phyloP scores from a whole-genome alignment of 2,797 vertebrate species.

The Podarcis siculus region DNA sequence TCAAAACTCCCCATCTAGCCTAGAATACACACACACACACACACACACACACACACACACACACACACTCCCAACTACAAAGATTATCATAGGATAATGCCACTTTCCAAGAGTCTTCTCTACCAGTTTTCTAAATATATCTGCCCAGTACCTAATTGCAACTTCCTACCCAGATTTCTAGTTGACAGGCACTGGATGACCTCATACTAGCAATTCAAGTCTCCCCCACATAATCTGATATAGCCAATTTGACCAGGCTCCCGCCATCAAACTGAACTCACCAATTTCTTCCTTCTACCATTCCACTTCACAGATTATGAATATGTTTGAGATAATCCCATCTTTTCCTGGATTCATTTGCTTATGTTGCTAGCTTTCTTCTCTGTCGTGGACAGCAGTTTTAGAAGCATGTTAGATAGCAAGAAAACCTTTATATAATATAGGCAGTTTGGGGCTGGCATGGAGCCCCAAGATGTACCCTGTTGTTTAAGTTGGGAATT shows the following conservation, averaged over 20 bases:
- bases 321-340: not conserved
- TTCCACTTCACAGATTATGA: not conserved
- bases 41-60: not conserved
- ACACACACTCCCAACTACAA: not conserved
- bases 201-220: not conserved
- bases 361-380: not conserved
- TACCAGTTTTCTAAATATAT: constrained; percentile 10
- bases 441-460: not conserved
- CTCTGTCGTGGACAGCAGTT: not conserved
- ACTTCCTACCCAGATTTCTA: not conserved
- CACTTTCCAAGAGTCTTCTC: not conserved
- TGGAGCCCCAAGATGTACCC: too few species aligned
- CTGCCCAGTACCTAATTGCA: constrained; percentile 1
- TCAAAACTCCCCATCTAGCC: constrained; percentile 3
- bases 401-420: not conserved
- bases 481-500: not conserved
- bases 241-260: not conserved
- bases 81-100: not conserved
- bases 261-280: not conserved
- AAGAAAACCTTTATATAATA: not conserved
- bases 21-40: not conserved
- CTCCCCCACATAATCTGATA: not conserved
- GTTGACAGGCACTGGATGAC: not conserved
- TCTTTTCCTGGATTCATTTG: not conserved
- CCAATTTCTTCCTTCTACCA: not conserved